These are phyloP conservation scores for Eurytoma californica DNA, from an alignment of 2,888 invertebrate genomes.

Conservation along the genomic window DNA sequence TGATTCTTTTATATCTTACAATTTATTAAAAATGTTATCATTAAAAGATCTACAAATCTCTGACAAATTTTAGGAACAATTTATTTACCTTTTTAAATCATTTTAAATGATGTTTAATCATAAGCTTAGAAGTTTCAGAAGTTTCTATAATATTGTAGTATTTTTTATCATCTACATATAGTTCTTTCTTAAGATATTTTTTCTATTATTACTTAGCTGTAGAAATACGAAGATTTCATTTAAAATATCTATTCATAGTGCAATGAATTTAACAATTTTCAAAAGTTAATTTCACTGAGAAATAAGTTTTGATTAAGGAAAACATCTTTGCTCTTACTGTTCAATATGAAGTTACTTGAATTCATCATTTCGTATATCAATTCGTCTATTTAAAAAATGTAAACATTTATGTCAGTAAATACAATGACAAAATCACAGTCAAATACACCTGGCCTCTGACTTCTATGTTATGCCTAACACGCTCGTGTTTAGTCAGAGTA, in stretches of 20 bases:
- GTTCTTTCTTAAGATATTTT: constrained; percentile 18
- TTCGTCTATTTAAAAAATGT: constrained; percentile 32
- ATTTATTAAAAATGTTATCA: constrained; percentile 29
- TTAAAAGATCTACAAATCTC: constrained; percentile 32
- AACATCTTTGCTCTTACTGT: constrained; percentile 12
- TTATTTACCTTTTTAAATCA: constrained; percentile 28
- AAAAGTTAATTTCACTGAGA: constrained; percentile 24
- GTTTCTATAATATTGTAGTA: background rate
- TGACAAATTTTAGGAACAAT: constrained; percentile 30
- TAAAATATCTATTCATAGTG: background rate
- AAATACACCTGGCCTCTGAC: constrained; percentile 36
- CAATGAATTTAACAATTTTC: constrained; percentile 34
- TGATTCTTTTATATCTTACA: background rate
- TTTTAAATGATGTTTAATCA: constrained; percentile 19
- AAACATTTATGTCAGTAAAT: constrained; percentile 53
- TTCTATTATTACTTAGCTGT: constrained; percentile 34
- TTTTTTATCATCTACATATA: constrained; percentile 12
- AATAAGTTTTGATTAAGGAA: constrained; percentile 25
- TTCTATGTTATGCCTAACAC: constrained; percentile 39
- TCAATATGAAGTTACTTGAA: constrained; percentile 20
- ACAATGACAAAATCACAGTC: constrained; percentile 58
- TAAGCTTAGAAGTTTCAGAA: constrained; percentile 6
- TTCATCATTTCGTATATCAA: constrained; percentile 24
- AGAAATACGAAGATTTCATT: constrained; percentile 31
- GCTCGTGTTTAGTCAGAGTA: constrained; percentile 9